These are phyloP conservation scores for Hyppa rectilinea DNA, from an alignment of 2,888 invertebrate species.

Conservation along the genomic window DNA sequence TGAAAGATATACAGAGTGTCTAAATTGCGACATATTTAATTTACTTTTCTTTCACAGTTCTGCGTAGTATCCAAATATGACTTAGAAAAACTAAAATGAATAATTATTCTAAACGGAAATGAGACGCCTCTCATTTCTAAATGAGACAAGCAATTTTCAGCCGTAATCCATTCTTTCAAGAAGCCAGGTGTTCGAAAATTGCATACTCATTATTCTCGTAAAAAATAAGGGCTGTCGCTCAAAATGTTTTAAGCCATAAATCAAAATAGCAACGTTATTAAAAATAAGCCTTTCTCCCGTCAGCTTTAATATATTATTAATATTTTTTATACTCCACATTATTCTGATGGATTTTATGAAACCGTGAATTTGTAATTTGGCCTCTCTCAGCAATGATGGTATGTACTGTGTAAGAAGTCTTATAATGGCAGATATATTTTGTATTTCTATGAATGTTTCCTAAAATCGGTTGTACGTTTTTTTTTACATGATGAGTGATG, in stretches of 20 bases:
- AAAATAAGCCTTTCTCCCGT: constrained; percentile 59
- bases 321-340: constrained; percentile 63
- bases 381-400: constrained; percentile 1
- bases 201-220: constrained; percentile 54
- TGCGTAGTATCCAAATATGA: too few relatives aligned
- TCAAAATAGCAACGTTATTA: constrained; percentile 68
- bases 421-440: too few relatives aligned
- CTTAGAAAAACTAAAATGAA: neutral
- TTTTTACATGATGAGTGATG: too few relatives aligned
- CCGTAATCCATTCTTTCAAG: constrained; percentile 33
- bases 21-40: neutral
- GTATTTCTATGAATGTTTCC: too few relatives aligned
- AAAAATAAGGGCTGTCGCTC: constrained; percentile 45
- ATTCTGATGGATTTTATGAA: constrained; percentile 46
- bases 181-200: constrained; percentile 57
- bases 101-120: constrained; percentile 5
- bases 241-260: constrained; percentile 63
- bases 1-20: neutral
- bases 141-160: constrained; percentile 25
- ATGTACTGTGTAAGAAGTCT: too few relatives aligned
- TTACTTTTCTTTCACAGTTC: neutral
- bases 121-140: neutral
- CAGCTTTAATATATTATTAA: constrained; percentile 60
- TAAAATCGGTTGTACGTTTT: too few relatives aligned
- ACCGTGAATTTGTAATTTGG: constrained; percentile 24